phyloP scores from a whole-genome alignment of 2,113 vertebrate genomes.

The Microcebus tavaratra region DNA sequence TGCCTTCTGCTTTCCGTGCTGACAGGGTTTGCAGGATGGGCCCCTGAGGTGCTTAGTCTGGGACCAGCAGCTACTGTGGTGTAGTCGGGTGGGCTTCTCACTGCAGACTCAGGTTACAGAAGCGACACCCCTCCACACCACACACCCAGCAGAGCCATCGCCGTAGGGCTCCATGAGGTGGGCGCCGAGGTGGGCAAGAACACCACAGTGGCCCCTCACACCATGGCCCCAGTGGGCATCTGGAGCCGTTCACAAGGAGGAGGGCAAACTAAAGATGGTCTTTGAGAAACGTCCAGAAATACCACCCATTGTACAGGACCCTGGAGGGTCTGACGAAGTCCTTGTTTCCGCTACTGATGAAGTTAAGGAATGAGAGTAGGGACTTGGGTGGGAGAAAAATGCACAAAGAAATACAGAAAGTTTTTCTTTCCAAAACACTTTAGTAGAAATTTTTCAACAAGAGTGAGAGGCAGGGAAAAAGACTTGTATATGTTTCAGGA shows the following conservation, averaged over 20 bases:
- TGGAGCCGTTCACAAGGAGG: background rate
- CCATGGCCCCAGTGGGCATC: too few relatives aligned
- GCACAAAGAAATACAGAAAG: background rate
- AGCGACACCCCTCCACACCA: too few relatives aligned
- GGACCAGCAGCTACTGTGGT: background rate
- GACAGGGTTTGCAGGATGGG: background rate
- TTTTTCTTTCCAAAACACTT: constrained; percentile 9
- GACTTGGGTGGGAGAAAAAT: background rate
- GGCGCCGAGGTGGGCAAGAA: background rate
- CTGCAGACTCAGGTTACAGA: background rate
- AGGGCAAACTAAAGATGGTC: background rate
- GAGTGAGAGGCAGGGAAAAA: background rate
- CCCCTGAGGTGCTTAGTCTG: background rate
- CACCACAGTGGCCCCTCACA: background rate
- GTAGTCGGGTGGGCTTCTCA: background rate
- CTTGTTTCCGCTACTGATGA: background rate
- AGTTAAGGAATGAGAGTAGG: background rate
- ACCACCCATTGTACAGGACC: too few relatives aligned
- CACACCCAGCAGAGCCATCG: background rate
- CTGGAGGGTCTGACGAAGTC: too few relatives aligned
- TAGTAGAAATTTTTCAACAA: background rate
- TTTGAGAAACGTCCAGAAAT: background rate
- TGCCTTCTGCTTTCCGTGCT: constrained; percentile 23
- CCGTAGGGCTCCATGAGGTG: background rate
- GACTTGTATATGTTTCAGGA: background rate